Evolutionary conservation across 2,888 invertebrate genomes (phyloP).

Genomic region (Silvanus unidentatus): DNA sequence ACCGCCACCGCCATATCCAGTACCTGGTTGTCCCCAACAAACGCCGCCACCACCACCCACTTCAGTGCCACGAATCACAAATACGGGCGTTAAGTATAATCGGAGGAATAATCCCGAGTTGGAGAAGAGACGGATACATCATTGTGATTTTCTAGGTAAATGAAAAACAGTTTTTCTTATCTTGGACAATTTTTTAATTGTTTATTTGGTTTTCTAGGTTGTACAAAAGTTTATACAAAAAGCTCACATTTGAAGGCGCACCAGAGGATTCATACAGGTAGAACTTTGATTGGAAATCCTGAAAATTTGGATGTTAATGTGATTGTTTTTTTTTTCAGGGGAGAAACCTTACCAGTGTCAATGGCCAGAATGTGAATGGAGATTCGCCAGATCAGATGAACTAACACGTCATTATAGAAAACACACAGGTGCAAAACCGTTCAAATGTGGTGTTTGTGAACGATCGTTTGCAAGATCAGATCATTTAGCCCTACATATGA

Average conservation of each 20-base stretch:
- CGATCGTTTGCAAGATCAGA: slow-evolving; percentile 92
- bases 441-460: slow-evolving; percentile 93
- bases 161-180: neutral
- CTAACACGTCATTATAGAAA: slow-evolving; percentile 94
- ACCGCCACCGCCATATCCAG: slow-evolving; percentile 73
- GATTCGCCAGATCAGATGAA: slow-evolving; percentile 94
- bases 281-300: slow-evolving; percentile 27
- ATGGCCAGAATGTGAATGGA: slow-evolving; percentile 97
- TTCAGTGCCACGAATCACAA: slow-evolving; percentile 31
- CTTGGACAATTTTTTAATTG: neutral
- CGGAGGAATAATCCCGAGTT: slow-evolving; percentile 93
- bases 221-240: slow-evolving; percentile 95
- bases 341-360: slow-evolving; percentile 97
- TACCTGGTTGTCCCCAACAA: slow-evolving; percentile 46
- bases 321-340: slow-evolving; percentile 66
- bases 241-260: slow-evolving; percentile 97
- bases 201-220: slow-evolving; percentile 61
- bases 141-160: slow-evolving; percentile 90
- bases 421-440: slow-evolving; percentile 95
- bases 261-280: slow-evolving; percentile 96
- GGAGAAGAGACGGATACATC: slow-evolving; percentile 92
- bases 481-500: slow-evolving; percentile 94
- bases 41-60: slow-evolving; percentile 27
- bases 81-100: slow-evolving; percentile 68
- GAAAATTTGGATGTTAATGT: neutral